Evolutionary conservation across 2,888 invertebrate species (phyloP).

Genomic region (Campoplex nolae): DNA sequence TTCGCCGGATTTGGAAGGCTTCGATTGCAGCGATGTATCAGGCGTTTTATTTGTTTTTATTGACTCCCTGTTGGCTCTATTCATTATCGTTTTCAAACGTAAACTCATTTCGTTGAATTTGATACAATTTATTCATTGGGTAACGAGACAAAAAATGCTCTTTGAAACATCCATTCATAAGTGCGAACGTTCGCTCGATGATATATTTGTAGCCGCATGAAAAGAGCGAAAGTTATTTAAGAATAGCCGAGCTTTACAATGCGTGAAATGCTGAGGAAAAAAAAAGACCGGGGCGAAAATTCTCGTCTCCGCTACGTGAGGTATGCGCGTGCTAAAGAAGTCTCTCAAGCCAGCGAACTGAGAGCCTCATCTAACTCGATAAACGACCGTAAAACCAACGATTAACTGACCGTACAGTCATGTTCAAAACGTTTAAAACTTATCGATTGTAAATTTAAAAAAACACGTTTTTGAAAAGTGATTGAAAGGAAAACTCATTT

Average conservation of each 20-base stretch:
- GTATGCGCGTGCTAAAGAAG: conserved; percentile 30
- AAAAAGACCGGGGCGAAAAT: conserved; percentile 44
- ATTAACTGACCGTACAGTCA: conserved; percentile 11
- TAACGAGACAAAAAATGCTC: not conserved
- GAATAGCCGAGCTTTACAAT: conserved; percentile 29
- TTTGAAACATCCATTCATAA: not conserved
- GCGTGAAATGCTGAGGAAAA: conserved; percentile 35
- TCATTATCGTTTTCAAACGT: not conserved
- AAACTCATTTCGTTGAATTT: not conserved
- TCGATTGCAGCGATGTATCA: not conserved
- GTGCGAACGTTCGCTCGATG: not conserved
- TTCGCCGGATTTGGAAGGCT: not conserved
- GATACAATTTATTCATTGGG: not conserved
- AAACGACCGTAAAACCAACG: conserved; percentile 43
- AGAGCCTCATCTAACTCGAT: conserved; percentile 9
- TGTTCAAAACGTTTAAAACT: not conserved
- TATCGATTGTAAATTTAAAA: not conserved
- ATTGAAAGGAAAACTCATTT: not conserved
- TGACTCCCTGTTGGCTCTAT: not conserved
- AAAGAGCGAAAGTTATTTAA: conserved; percentile 59
- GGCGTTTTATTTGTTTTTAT: not conserved
- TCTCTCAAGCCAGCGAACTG: conserved; percentile 42
- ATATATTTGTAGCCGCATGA: not conserved
- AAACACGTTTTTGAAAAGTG: not conserved
- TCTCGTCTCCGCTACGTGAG: conserved; percentile 29